Base-by-base conservation (phyloP, 2,797 vertebrate species). In the Enteromius viviparus region DNA sequence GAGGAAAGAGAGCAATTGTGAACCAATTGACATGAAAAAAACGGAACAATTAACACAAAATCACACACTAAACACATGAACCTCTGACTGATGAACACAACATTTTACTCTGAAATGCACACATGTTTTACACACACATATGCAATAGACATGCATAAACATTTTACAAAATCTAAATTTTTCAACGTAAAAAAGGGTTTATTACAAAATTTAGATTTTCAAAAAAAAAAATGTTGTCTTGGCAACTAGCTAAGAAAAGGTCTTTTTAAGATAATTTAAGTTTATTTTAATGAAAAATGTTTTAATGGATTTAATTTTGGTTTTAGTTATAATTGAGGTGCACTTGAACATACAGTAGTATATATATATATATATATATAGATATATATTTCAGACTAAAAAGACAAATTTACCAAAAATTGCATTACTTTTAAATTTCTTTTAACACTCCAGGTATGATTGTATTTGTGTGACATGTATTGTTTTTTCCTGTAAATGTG, bases 1-100 rank as follows among this genome's bases (percentile, higher is more conserved):
- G 94, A 94, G 92, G 91, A 92, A 88, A 87, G 82, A 82, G 51
- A 65, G 75, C 75, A 19, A 60, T 42, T 60, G 23, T 62, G 26
- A 49, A n/a, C 42, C 21, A 14, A 70, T 49, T 26, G 17, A 78
- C 68, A 77, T 70, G 68, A 40, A 76, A 64, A 45, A 65, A 77
- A 76, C 3, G 9, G 11, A 76, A 40, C 69, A 75, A 71, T 29
- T 14, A 1, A 26, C n/a, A 60, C n/a, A 26, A 14, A 60, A 60
- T 6, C 58, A 60, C 58, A 68, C 7, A 68, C 15, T 21, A 69
- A 12, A 42, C 1, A n/a, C 14, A 32, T 17, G 19, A 0, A 64
- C 37, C 47, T 19, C 37, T 17, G 12, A 2, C 11, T 3, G n/a
- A 14, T 5, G n/a, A 78, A 78, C 70, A 29, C 55, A 23, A 17